A percentile compares a stretch with the other conserved stretches of the same genome.
Conservation (phyloP, 2,888 invertebrate genomes). For the Reticulitermes lucifugus region DNA sequence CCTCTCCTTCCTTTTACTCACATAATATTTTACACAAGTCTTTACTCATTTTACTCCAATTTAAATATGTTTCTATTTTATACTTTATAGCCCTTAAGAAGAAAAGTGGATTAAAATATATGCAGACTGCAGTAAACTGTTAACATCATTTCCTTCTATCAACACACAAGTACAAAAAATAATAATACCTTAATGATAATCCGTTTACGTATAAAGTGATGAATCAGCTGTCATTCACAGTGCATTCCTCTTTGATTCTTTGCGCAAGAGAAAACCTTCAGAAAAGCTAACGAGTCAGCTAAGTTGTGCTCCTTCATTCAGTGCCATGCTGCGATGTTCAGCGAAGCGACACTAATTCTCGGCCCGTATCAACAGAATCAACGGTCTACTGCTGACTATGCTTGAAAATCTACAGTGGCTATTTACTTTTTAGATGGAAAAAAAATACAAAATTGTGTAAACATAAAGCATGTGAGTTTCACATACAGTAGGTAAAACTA, state of each 20-base stretch:
- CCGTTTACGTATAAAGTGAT: slow-evolving; percentile 34
- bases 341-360: slow-evolving; percentile 32
- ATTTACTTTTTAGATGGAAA: slow-evolving; percentile 6
- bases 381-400: slow-evolving; percentile 18
- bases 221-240: slow-evolving; percentile 47
- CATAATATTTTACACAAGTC: no score
- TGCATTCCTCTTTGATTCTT: slow-evolving; percentile 24
- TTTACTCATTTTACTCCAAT: no score
- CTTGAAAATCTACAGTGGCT: slow-evolving; percentile 4
- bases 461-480: slow-evolving; percentile 18
- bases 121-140: no score
- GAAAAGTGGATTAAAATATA: no score
- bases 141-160: not conserved
- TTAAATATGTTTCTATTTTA: no score
- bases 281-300: slow-evolving; percentile 49
- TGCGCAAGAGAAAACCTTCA: slow-evolving; percentile 28
- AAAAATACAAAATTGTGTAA: slow-evolving; percentile 18
- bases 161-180: not conserved
- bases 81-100: no score
- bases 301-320: slow-evolving; percentile 45
- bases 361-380: slow-evolving; percentile 47
- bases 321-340: slow-evolving; percentile 9
- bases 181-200: slow-evolving; percentile 21
- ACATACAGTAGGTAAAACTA: not conserved
- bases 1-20: no score